Conservation (phyloP, 2,888 invertebrate species). For the Adineta ricciae region DNA sequence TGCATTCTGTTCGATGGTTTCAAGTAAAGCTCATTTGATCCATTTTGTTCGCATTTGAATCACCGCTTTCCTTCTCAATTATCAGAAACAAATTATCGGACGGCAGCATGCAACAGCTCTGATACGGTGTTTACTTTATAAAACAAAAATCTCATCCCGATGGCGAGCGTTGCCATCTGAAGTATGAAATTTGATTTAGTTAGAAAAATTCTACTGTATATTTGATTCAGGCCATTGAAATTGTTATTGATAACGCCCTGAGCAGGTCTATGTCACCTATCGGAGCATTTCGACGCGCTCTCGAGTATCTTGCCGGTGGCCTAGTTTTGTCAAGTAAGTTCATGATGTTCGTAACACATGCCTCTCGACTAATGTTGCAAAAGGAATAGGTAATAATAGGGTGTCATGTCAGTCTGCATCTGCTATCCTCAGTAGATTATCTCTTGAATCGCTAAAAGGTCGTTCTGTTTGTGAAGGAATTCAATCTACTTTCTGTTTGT, state of each 20-base stretch:
- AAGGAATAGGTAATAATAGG: too few relatives aligned
- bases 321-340: slow-evolving; percentile 62
- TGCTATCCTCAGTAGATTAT: too few relatives aligned
- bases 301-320: slow-evolving; percentile 88
- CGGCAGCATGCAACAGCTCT: not conserved
- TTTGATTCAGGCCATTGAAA: slow-evolving; percentile 69
- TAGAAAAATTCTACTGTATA: not conserved
- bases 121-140: not conserved
- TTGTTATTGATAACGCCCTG: slow-evolving; percentile 77
- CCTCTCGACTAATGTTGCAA: not conserved
- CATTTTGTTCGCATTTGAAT: too few relatives aligned
- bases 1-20: slow-evolving; percentile 8
- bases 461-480: too few relatives aligned
- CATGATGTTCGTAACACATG: not conserved
- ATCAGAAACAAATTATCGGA: not conserved
- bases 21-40: not conserved
- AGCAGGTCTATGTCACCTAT: slow-evolving; percentile 53
- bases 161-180: not conserved
- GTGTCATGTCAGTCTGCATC: too few relatives aligned
- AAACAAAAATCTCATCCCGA: not conserved
- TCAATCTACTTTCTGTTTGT: too few relatives aligned
- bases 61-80: not conserved
- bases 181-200: not conserved
- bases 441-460: too few relatives aligned
- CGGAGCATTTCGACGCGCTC: slow-evolving; percentile 80